Percentiles rank a stretch among this genome's conserved stretches.
Conservation (phyloP, 2,888 invertebrate species). For the Rhagophthalmus giganteus region DNA sequence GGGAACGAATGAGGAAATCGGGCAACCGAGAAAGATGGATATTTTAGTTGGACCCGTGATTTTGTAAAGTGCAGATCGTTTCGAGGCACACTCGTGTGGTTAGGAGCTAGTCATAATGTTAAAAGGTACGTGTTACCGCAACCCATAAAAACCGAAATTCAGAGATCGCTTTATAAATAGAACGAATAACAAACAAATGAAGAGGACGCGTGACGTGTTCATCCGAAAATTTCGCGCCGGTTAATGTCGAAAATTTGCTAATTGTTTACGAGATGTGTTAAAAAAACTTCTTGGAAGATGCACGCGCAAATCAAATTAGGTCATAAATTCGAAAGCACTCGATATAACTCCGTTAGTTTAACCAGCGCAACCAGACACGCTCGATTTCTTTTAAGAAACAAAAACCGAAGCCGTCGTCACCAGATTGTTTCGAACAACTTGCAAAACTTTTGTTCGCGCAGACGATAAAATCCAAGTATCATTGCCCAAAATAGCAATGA, state of each 20-base stretch:
- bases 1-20: slow-evolving; percentile 36
- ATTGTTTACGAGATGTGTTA: neutral
- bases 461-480: no score
- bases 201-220: slow-evolving; percentile 1
- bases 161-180: slow-evolving; percentile 3
- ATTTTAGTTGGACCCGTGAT: slow-evolving; percentile 40
- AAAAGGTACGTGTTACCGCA: slow-evolving; percentile 10
- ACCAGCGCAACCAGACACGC: no score
- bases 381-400: no score
- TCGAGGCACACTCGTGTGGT: no score
- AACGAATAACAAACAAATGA: slow-evolving; percentile 4
- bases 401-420: no score
- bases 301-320: no score
- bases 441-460: no score
- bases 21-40: slow-evolving; percentile 39
- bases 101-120: slow-evolving; percentile 3
- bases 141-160: no score
- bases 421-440: no score
- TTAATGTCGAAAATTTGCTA: neutral
- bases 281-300: neutral
- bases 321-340: no score
- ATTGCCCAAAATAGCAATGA: slow-evolving; percentile 12
- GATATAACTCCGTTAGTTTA: no score
- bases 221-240: neutral
- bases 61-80: slow-evolving; percentile 32